A percentile compares a stretch with the other conserved stretches of the same genome.
Conservation (phyloP, 2,113 vertebrate genomes). For the Aegithalos caudatus region DNA sequence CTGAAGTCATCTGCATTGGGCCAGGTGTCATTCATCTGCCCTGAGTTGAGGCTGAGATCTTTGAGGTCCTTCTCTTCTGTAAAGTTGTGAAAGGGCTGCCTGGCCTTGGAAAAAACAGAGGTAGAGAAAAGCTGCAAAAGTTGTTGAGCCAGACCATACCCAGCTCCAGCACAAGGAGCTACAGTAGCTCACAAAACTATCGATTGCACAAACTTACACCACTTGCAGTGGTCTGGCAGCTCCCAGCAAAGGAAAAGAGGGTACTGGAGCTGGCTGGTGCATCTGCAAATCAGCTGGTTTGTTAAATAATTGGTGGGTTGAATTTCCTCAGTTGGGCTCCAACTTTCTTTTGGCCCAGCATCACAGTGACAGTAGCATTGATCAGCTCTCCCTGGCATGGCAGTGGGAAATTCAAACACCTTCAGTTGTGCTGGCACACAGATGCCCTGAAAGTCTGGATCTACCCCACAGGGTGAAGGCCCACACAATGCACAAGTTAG, state of each 20-base stretch:
- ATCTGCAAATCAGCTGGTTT: background rate
- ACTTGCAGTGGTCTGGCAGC: background rate
- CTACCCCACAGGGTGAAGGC: background rate
- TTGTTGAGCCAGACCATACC: background rate
- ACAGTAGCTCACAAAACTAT: background rate
- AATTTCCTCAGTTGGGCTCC: background rate
- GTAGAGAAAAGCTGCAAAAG: background rate
- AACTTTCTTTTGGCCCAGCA: background rate
- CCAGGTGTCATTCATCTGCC: background rate
- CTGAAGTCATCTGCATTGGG: background rate
- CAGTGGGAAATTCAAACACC: background rate
- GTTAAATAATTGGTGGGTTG: background rate
- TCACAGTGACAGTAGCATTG: background rate
- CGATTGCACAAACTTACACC: background rate
- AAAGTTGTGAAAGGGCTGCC: background rate
- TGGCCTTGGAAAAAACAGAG: background rate
- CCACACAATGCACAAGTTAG: background rate
- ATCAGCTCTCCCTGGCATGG: background rate
- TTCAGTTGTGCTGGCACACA: background rate
- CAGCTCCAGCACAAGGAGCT: background rate
- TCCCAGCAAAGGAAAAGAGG: background rate
- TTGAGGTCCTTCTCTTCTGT: background rate
- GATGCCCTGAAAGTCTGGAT: background rate
- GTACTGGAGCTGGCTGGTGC: background rate
- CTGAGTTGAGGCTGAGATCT: background rate